Conservation (phyloP, 2,888 invertebrate genomes). For the Tortricodes alternella region DNA sequence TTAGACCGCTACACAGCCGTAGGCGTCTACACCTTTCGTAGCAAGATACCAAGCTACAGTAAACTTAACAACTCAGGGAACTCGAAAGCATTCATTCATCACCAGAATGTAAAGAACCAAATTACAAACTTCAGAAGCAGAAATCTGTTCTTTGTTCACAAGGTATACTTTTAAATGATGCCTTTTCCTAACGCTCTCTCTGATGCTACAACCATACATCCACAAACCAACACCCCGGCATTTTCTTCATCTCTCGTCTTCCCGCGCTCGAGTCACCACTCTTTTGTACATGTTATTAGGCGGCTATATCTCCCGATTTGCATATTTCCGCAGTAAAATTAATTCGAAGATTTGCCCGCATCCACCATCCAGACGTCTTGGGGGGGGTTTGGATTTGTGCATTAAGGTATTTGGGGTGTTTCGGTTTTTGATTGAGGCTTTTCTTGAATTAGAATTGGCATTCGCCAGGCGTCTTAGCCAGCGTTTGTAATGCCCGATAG, state of each 20-base stretch:
- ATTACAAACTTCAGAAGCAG: too few species aligned
- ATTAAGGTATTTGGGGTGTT: constrained; percentile 53
- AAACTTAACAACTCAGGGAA: too few species aligned
- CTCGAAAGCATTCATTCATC: too few species aligned
- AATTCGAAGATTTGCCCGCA: constrained; percentile 84
- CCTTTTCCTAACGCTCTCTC: constrained; percentile 16
- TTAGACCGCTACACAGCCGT: constrained; percentile 18
- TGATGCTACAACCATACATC: constrained; percentile 37
- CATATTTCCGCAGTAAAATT: constrained; percentile 84
- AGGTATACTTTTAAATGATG: too few species aligned
- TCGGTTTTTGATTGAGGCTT: constrained; percentile 26
- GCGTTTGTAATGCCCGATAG: too few species aligned
- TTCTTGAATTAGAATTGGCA: too few species aligned
- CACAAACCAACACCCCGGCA: constrained; percentile 28
- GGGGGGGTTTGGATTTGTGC: constrained; percentile 73
- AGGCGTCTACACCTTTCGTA: background rate
- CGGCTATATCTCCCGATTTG: constrained; percentile 80
- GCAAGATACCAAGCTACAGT: background rate
- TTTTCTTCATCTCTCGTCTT: constrained; percentile 50
- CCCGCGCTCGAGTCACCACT: constrained; percentile 75
- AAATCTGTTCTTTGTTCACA: too few species aligned
- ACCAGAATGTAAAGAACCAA: too few species aligned
- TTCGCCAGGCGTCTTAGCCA: too few species aligned
- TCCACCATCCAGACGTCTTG: constrained; percentile 63
- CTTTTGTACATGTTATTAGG: constrained; percentile 84